Base-by-base conservation (phyloP, 2,888 invertebrate species). In the Scaptodrosophila latifasciaeformis region DNA sequence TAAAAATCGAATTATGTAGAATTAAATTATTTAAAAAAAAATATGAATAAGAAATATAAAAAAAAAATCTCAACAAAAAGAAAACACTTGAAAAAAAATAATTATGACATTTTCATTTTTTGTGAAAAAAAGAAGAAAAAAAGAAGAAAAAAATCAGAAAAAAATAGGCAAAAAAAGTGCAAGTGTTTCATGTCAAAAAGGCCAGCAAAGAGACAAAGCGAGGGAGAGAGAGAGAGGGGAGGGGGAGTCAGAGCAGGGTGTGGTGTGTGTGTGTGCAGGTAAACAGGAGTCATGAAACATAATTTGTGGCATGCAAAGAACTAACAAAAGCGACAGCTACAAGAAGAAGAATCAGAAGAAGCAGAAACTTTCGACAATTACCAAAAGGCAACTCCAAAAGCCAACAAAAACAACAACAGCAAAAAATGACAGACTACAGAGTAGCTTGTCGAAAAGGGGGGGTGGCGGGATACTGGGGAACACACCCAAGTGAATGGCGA, bases 271-370 rank as follows among this genome's bases (percentile, higher is more conserved):
- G n/a, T 27, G 27, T 6, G 30, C 2, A 15, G 34, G 10, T 34
- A 6, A 2, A 18, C 27, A 17, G 37, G 17, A 24, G 30, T 15
- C 39, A 40, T 17, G 40, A 43, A 48, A 45, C 78, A 75, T 74
- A 74, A 80, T 77, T 80, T 75, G 75, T 65, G 81, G 78, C 75
- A 75, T 75, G 81, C 78, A 80, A 80, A 69, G 77, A 77, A 67
- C 72, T 64, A 79, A 79, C 80, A 80, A 69, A 34, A 72, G 66
- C 68, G 68, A 68, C 68, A 65, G 65, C 34, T n/a, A 12, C n/a
- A n/a, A n/a, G n/a, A n/a, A n/a, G 51, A 59, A 15, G 46, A 35
- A 44, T 55, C 50, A 55, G 35, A 67, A 62, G 53, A 53, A 49
- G n/a, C n/a, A n/a, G n/a, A n/a, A n/a, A n/a, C n/a, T n/a, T n/a